Percentiles rank a stretch among this genome's conserved stretches.
These are phyloP conservation scores for Acanthaster planci DNA, from an alignment of 35 echinoderm and acorn worm genomes.

Conservation along the genomic window DNA sequence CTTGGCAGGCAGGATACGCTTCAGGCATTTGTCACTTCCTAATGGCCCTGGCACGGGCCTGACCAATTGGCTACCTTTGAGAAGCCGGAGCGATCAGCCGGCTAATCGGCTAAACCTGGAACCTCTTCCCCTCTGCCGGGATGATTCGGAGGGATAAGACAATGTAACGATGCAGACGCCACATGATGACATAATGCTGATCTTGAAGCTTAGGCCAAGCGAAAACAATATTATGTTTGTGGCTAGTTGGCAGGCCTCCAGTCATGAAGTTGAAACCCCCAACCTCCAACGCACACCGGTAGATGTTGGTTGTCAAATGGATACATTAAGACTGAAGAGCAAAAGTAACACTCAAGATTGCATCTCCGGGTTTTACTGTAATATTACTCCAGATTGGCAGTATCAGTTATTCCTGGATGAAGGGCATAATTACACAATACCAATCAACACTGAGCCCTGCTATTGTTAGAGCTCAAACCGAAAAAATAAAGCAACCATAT, in stretches of 20 bases:
- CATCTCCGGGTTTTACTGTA: too few relatives aligned
- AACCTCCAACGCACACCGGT: neutral
- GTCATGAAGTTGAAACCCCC: neutral
- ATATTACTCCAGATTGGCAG: too few relatives aligned
- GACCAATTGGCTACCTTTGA: neutral
- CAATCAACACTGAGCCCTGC: too few relatives aligned
- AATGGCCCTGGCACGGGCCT: neutral
- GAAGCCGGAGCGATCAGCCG: neutral
- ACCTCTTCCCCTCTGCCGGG: neutral
- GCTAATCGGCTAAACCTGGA: neutral
- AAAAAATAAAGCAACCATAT: too few relatives aligned
- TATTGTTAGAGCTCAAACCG: too few relatives aligned
- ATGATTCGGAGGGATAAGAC: neutral
- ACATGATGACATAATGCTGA: neutral
- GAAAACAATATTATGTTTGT: neutral
- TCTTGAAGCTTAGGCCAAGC: neutral
- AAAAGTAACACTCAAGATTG: too few relatives aligned
- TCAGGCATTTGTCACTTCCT: slow-evolving; percentile 25
- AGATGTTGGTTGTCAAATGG: neutral
- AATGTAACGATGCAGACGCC: neutral
- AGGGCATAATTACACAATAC: too few relatives aligned
- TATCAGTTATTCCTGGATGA: too few relatives aligned
- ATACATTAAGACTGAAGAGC: too few relatives aligned
- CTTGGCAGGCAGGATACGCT: neutral
- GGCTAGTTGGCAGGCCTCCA: neutral